Evolutionary conservation across 2,797 vertebrate species (phyloP).

Genomic region (Brotogeris chrysoptera): DNA sequence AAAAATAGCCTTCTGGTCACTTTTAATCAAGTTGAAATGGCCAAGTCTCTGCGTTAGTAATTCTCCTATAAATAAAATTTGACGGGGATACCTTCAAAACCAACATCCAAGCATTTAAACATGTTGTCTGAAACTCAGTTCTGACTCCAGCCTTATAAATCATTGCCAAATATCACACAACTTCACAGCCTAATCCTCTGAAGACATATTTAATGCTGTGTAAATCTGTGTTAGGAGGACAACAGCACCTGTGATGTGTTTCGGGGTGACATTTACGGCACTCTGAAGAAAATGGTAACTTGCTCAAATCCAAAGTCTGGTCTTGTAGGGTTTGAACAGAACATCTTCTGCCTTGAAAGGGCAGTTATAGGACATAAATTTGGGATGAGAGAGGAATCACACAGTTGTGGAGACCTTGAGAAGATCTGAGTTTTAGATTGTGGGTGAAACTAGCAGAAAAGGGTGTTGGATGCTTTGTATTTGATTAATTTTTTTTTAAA

Average conservation of each 20-base stretch:
- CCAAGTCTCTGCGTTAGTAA: not conserved
- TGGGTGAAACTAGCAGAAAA: not conserved
- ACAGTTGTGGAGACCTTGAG: not conserved
- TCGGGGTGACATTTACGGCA: not conserved
- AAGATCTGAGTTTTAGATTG: not conserved
- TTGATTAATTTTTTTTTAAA: not conserved
- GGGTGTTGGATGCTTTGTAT: not conserved
- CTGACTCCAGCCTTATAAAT: constrained; percentile 29
- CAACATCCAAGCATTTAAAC: constrained; percentile 33
- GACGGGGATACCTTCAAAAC: constrained; percentile 57
- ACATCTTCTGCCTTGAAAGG: not conserved
- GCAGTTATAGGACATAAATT: not conserved
- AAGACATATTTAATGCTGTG: constrained; percentile 23
- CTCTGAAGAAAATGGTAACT: not conserved
- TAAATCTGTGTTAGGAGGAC: constrained; percentile 61
- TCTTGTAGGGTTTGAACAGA: not conserved
- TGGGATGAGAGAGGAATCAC: not conserved
- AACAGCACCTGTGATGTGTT: constrained; percentile 27
- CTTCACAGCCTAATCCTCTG: constrained; percentile 31
- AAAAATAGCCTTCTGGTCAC: constrained; percentile 66
- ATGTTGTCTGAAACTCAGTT: constrained; percentile 6
- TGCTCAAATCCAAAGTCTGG: not conserved
- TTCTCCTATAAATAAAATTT: constrained; percentile 56
- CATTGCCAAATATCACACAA: constrained; percentile 30
- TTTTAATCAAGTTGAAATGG: constrained; percentile 65